Conservation (phyloP, 2,113 vertebrate genomes). For the Pelvicachromis taeniatus region DNA sequence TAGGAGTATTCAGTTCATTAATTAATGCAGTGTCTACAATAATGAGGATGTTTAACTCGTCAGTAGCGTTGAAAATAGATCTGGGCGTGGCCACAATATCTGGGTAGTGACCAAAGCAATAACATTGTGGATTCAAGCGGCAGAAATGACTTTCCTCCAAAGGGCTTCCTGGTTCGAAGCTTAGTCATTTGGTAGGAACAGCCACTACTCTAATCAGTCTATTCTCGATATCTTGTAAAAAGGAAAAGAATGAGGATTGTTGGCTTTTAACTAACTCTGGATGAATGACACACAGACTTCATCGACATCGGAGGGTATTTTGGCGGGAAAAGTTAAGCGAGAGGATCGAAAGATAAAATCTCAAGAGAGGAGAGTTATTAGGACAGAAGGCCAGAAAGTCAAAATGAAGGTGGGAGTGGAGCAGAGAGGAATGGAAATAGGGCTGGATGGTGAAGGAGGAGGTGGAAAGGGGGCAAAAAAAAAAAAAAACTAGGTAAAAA, state of each 20-base stretch:
- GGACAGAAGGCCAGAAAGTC: conserved; percentile 2
- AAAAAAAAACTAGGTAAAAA: conserved; percentile 2
- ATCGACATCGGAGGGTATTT: background rate
- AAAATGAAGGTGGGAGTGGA: conserved; percentile 11
- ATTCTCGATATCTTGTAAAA: background rate
- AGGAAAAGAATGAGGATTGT: background rate
- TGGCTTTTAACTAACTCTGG: background rate
- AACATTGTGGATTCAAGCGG: background rate
- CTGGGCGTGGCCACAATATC: background rate
- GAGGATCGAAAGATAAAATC: background rate
- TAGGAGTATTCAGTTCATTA: background rate
- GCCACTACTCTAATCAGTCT: background rate
- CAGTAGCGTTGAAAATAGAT: background rate
- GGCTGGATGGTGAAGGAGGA: conserved; percentile 2
- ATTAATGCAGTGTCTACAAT: background rate
- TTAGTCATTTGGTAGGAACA: background rate
- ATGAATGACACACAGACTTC: conserved; percentile 19
- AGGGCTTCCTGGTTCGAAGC: background rate
- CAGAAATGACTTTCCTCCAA: background rate
- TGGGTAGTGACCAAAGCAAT: background rate
- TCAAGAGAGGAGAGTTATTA: conserved; percentile 2
- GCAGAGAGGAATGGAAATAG: conserved; percentile 13
- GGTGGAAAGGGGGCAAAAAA: background rate
- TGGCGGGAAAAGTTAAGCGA: background rate
- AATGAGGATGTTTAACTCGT: background rate